These are phyloP conservation scores for Mnemiopsis leidyi DNA, from an alignment of 37 sponge, comb jelly and placozoan genomes.

Conservation along the genomic window DNA sequence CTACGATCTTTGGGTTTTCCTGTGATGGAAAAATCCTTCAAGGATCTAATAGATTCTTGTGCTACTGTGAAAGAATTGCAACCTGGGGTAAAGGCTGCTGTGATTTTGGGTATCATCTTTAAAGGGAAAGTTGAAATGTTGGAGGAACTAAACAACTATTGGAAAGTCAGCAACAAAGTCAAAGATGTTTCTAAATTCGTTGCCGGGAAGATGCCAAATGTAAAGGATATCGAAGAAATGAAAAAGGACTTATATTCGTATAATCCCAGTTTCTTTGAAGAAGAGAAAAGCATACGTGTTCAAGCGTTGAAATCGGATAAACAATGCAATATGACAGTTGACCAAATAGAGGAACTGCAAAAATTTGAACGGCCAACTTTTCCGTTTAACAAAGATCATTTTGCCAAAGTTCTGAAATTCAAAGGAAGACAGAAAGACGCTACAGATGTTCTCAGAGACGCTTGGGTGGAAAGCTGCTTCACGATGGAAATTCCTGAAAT, in stretches of 20 bases:
- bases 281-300: not conserved
- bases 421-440: not conserved
- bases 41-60: not conserved
- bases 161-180: conserved; percentile 43
- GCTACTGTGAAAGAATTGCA: not conserved
- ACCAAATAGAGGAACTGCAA: not conserved
- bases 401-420: not conserved
- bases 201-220: not conserved
- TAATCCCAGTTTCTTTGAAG: not conserved
- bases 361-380: conserved; percentile 16
- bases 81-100: not conserved
- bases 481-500: not conserved
- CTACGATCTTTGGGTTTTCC: not conserved
- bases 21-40: not conserved
- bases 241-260: not conserved
- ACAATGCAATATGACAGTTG: not conserved
- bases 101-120: conserved; percentile 38
- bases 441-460: not conserved
- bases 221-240: not conserved
- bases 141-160: not conserved
- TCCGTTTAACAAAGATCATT: not conserved
- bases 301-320: not conserved
- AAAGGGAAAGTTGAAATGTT: not conserved
- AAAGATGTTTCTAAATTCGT: not conserved
- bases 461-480: conserved; percentile 28